Evolutionary conservation across 2,797 vertebrate genomes (phyloP).

Genomic region (Aplochiton taeniatus): DNA sequence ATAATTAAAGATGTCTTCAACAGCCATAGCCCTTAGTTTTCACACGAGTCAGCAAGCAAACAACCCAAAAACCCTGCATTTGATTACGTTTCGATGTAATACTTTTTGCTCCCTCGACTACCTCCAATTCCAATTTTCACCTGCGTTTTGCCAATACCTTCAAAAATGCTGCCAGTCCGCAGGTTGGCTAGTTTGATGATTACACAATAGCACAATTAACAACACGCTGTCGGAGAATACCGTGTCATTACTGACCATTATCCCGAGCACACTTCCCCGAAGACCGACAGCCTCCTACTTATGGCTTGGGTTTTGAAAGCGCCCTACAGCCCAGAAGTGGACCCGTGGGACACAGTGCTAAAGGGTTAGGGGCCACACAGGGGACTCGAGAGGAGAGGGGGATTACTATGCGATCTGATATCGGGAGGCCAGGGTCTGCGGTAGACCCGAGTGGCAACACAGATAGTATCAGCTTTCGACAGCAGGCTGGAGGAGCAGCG

Average conservation of each 20-base stretch:
- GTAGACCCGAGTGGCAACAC: constrained; percentile 52
- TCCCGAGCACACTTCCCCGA: constrained; percentile 27
- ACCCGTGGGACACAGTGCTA: constrained; percentile 37
- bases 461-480: constrained; percentile 64
- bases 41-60: too few relatives aligned
- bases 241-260: constrained; percentile 48
- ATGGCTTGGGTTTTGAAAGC: constrained; percentile 44
- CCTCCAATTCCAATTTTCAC: too few relatives aligned
- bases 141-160: too few relatives aligned
- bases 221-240: constrained; percentile 9
- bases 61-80: too few relatives aligned
- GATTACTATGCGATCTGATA: constrained; percentile 63
- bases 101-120: too few relatives aligned
- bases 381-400: constrained; percentile 33
- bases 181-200: constrained; percentile 40
- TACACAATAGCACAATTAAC: constrained; percentile 14
- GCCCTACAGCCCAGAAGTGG: constrained; percentile 35
- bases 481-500: constrained; percentile 50
- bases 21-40: too few relatives aligned
- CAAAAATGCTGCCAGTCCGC: not conserved
- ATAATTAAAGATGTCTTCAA: too few relatives aligned
- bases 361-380: constrained; percentile 24
- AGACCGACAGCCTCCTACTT: constrained; percentile 40
- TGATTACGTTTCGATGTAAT: too few relatives aligned
- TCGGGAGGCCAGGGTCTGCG: constrained; percentile 52